A percentile compares a stretch with the other conserved stretches of the same genome.
phyloP scores from a whole-genome alignment of 2,113 vertebrate species.

The Sakesphorus luctuosus region DNA sequence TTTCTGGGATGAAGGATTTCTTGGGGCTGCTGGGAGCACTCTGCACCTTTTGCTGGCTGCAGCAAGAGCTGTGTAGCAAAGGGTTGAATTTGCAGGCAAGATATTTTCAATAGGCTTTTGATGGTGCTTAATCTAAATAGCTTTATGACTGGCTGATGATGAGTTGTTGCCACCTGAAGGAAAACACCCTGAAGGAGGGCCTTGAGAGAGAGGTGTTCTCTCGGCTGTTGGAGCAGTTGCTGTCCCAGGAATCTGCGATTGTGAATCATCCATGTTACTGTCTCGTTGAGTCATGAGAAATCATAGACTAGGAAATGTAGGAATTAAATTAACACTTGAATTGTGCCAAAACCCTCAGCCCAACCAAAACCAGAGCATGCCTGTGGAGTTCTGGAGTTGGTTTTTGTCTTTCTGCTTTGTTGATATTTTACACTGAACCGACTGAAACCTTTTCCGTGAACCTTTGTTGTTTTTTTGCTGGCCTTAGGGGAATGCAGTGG shows the following conservation, averaged over 20 bases:
- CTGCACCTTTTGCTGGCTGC: rapidly evolving
- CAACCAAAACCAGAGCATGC: not conserved
- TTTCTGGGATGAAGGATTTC: not conserved
- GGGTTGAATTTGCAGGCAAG: not conserved
- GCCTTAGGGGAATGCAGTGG: not conserved
- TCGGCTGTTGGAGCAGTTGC: not conserved
- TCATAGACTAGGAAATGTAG: slow-evolving; percentile 14
- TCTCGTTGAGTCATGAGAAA: slow-evolving; percentile 32
- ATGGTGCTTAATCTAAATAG: not conserved
- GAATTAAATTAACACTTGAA: slow-evolving; percentile 1
- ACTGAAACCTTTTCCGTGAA: not conserved
- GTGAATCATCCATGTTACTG: not conserved
- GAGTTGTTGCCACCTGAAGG: slow-evolving; percentile 6
- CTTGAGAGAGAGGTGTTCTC: not conserved
- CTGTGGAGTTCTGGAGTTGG: not conserved
- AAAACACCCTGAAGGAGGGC: not conserved
- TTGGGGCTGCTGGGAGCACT: not conserved
- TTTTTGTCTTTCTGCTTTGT: not conserved
- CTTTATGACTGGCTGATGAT: not conserved
- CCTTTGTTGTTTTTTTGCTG: not conserved
- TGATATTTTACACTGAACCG: not conserved
- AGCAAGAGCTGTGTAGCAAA: not conserved
- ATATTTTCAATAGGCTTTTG: not conserved
- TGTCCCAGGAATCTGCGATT: not conserved
- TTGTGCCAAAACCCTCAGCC: not conserved